Evolutionary conservation across 2,888 invertebrate genomes (phyloP).

Genomic region (Hemistola chrysoprasaria): DNA sequence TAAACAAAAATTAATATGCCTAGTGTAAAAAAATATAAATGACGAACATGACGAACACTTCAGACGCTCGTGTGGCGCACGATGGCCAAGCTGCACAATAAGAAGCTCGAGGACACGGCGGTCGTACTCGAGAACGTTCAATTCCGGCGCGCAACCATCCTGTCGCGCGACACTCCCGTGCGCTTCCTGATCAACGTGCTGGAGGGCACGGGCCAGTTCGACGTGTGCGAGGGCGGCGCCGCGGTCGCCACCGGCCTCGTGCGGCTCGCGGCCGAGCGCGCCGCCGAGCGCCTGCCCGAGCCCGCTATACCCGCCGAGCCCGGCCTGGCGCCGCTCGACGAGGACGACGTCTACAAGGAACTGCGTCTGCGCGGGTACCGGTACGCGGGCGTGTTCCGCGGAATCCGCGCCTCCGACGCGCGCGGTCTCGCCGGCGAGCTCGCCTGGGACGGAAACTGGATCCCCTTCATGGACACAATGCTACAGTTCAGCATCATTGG

Average conservation of each 20-base stretch:
- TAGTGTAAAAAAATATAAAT: too few relatives aligned
- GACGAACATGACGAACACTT: too few relatives aligned
- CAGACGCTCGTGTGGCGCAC: slow-evolving; percentile 93
- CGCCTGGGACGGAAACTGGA: slow-evolving; percentile 95
- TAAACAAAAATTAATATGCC: too few relatives aligned
- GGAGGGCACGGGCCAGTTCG: slow-evolving; percentile 92
- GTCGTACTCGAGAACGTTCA: slow-evolving; percentile 95
- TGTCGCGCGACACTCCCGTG: slow-evolving; percentile 91
- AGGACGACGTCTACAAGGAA: slow-evolving; percentile 93
- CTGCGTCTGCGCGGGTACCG: slow-evolving; percentile 92
- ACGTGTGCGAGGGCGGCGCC: slow-evolving; percentile 93
- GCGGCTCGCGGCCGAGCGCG: slow-evolving; percentile 83
- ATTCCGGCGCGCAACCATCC: slow-evolving; percentile 96
- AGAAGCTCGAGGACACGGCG: slow-evolving; percentile 89
- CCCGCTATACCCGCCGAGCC: slow-evolving; percentile 42
- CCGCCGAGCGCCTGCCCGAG: slow-evolving; percentile 84
- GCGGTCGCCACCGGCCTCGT: slow-evolving; percentile 92
- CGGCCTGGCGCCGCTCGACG: slow-evolving; percentile 78
- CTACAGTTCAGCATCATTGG: slow-evolving; percentile 95
- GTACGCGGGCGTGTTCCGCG: slow-evolving; percentile 91
- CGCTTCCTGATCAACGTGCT: slow-evolving; percentile 92
- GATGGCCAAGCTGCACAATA: slow-evolving; percentile 89
- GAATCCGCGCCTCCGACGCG: slow-evolving; percentile 88
- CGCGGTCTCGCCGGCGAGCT: slow-evolving; percentile 87
- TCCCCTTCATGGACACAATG: slow-evolving; percentile 97